Percentiles rank a stretch among this genome's conserved stretches.
Evolutionary conservation across 2,113 vertebrate species (phyloP).

Genomic region (Stomatorhinus ivindoensis): DNA sequence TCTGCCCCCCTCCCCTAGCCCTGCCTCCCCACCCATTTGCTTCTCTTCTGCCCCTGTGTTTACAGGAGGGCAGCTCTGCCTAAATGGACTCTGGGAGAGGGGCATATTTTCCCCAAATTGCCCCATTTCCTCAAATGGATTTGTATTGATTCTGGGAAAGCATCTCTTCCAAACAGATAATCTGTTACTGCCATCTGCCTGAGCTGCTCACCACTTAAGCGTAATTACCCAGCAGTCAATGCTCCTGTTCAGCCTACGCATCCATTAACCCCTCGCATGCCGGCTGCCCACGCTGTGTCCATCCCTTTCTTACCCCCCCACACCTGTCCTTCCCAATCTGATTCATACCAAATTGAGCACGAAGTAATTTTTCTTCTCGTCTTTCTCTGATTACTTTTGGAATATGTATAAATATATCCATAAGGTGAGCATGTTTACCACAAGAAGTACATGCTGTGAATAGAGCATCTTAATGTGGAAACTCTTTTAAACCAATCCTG

Average conservation of each 20-base stretch:
- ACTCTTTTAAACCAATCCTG: background rate
- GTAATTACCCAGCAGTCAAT: slow-evolving; percentile 59
- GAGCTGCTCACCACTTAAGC: slow-evolving; percentile 54
- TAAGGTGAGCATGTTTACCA: background rate
- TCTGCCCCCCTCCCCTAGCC: background rate
- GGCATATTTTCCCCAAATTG: slow-evolving; percentile 21
- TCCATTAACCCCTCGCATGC: slow-evolving; percentile 3
- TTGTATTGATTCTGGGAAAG: slow-evolving; percentile 59
- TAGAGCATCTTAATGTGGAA: background rate
- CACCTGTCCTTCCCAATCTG: background rate
- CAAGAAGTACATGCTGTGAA: background rate
- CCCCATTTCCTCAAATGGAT: slow-evolving; percentile 23
- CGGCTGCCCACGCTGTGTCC: background rate
- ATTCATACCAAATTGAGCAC: background rate
- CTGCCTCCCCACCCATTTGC: background rate
- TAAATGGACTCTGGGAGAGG: slow-evolving; percentile 12
- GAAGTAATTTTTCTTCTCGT: background rate
- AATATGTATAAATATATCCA: slow-evolving; percentile 5
- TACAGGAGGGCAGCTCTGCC: background rate
- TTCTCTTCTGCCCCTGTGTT: background rate
- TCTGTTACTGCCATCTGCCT: slow-evolving; percentile 59
- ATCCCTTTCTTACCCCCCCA: too few species aligned
- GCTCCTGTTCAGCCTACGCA: slow-evolving; percentile 25
- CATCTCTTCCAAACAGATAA: slow-evolving; percentile 56
- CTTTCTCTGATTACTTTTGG: background rate